phyloP scores from a whole-genome alignment of 2,113 vertebrate species.

The Rafetus swinhoei region DNA sequence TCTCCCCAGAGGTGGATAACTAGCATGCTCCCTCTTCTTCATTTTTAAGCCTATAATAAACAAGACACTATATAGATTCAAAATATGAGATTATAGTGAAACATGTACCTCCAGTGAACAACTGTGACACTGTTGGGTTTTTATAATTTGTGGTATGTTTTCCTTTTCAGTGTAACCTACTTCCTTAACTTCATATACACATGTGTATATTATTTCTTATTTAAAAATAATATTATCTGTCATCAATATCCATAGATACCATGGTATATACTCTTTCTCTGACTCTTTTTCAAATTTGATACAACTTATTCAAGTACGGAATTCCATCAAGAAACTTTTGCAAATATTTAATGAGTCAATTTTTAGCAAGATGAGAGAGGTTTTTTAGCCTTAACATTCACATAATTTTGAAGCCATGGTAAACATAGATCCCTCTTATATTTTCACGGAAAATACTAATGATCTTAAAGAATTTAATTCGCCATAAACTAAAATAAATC shows the following conservation, averaged over 20 bases:
- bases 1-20: not conserved
- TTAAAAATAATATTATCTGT: not conserved
- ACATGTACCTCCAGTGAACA: not conserved
- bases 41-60: not conserved
- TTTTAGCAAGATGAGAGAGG: not conserved
- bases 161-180: accelerated
- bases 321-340: not conserved
- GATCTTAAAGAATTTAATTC: not conserved
- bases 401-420: not conserved
- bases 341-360: not conserved
- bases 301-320: not conserved
- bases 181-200: not conserved
- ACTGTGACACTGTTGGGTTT: not conserved
- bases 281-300: not conserved
- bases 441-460: not conserved
- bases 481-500: not conserved
- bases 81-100: not conserved
- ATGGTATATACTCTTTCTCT: not conserved
- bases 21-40: not conserved
- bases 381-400: not conserved
- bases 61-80: not conserved
- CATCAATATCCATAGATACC: not conserved
- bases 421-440: not conserved
- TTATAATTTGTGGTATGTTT: not conserved
- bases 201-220: not conserved